Evolutionary conservation across 2,797 vertebrate species (phyloP).

Genomic region (Labroides dimidiatus): DNA sequence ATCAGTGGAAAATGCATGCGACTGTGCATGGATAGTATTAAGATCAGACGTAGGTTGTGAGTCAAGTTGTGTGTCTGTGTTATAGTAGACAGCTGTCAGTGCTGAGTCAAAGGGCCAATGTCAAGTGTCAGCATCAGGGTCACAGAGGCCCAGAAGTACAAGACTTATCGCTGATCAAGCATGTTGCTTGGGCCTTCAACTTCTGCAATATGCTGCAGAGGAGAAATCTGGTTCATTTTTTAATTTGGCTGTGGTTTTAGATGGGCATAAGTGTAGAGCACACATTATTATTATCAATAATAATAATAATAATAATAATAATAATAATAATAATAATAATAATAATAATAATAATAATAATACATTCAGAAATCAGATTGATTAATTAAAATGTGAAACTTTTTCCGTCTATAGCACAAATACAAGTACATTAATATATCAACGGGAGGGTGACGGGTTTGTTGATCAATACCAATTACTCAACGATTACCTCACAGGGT

Average conservation of each 20-base stretch:
- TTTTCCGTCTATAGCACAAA: slow-evolving; percentile 26
- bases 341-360: slow-evolving; percentile 14
- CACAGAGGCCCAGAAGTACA: slow-evolving; percentile 36
- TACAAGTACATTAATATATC: slow-evolving; percentile 35
- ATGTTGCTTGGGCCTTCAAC: slow-evolving; percentile 21
- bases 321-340: no score
- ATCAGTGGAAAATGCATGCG: background rate
- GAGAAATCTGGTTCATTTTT: slow-evolving; percentile 37
- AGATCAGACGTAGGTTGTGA: slow-evolving; percentile 31
- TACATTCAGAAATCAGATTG: slow-evolving; percentile 17
- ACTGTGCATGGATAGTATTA: background rate
- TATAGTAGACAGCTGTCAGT: slow-evolving; percentile 48
- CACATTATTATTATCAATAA: slow-evolving; percentile 27
- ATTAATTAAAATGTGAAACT: slow-evolving; percentile 43
- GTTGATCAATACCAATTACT: slow-evolving; percentile 65
- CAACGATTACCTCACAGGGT: slow-evolving; percentile 48
- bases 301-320: no score
- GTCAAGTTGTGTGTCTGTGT: slow-evolving; percentile 43
- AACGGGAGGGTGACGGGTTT: slow-evolving; percentile 43
- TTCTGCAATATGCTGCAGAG: slow-evolving; percentile 3
- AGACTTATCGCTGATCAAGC: slow-evolving; percentile 52
- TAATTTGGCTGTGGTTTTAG: background rate
- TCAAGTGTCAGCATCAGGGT: slow-evolving; percentile 62
- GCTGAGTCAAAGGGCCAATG: slow-evolving; percentile 55
- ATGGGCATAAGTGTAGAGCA: background rate